Base-by-base conservation (phyloP, 2,888 invertebrate genomes). In the Lagria hirta region DNA sequence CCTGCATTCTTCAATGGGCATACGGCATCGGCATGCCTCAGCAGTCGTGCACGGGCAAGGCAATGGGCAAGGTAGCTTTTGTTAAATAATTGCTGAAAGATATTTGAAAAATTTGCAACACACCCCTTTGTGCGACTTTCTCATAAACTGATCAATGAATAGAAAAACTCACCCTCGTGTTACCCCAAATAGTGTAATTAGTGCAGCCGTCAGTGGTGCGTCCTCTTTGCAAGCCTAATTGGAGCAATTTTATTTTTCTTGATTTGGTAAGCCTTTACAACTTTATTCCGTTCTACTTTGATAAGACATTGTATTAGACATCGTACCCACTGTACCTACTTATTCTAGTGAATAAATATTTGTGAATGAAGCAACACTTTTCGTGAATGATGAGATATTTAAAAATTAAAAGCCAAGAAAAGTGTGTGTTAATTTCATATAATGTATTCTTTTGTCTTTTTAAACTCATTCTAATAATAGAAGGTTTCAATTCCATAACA, bases 21-120 rank as follows among this genome's bases (percentile, higher is more conserved):
- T 54, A 55, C 53, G 47, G 49, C 51, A 49, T 46, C 44, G 47
- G 40, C 30, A 22, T 33, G 49, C 42, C 34, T 3, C 37, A 51
- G 45, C 60, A 62, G 65, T 64, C 60, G 58, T 54, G 58, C 58
- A 60, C 57, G 55, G 55, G 57, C 60, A 52, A 52, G 58, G 52
- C 57, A 48, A 54, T 51, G 51, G 55, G 54, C 49, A 50, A 49
- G 52, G 51, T 43, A 51, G 51, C 32, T 43, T 28, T 37, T 16
- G n/a, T n/a, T n/a, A n/a, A n/a, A n/a, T n/a, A n/a, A 18, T 4
- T 18, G 18, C 18, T 6, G 6, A 18, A 6, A 18, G 5, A 18
- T 18, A 18, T 6, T 18, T 18, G 26, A 26, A 26, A 10, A 26
- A 26, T 26, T 18, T 18, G 18, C 18, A 18, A 18, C 18, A 4